Base-by-base conservation (phyloP, 2,888 invertebrate genomes). In the Cheilosia scutellata region DNA sequence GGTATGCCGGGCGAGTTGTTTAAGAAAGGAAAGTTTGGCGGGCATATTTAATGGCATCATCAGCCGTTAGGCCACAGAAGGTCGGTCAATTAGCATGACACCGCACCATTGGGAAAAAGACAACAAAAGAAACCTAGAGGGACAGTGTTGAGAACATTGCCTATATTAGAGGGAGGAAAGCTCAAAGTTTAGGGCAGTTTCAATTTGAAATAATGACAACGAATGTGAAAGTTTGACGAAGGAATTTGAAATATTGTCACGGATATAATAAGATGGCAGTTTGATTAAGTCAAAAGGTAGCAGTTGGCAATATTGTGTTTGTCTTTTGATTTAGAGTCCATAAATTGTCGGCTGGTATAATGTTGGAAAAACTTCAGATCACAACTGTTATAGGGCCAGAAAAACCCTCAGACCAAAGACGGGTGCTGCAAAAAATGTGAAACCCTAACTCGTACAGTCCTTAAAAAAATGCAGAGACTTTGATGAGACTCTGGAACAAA, bases 41-140 rank as follows among this genome's bases (percentile, higher is more conserved):
- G 37, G 44, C 27, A 47, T 65, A 47, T 55, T 74, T 74, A 74
- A 62, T 53, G 55, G 63, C 42, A 63, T 63, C 62, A 44, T 42
- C 31, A 53, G 44, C 31, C 27, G 71, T 71, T 71, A 25, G 13
- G 53, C 29, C 42, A 29, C 53, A 68, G 55, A 55, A 55, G 68
- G 66, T 66, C 40, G 37, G 25, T 27, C 51, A 53, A 66, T 66
- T 51, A 37, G 49, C 51, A 37, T 33, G n/a, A 37, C 40, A n/a
- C 37, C 9, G 37, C 65, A 1, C 9, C 0, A 20, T 25, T 0
- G n/a, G 5, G 4, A 16, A 16, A 11, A 65, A 27, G 7, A 4
- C 6, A 27, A 40, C 6, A 29, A 49, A 33, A 13, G 7, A 25
- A 63, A 31, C 49, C 31, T 13, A 44, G 44, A 16, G 29, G 29